Conservation (phyloP, 2,113 vertebrate species). For the Coptodon bakossiorum region DNA sequence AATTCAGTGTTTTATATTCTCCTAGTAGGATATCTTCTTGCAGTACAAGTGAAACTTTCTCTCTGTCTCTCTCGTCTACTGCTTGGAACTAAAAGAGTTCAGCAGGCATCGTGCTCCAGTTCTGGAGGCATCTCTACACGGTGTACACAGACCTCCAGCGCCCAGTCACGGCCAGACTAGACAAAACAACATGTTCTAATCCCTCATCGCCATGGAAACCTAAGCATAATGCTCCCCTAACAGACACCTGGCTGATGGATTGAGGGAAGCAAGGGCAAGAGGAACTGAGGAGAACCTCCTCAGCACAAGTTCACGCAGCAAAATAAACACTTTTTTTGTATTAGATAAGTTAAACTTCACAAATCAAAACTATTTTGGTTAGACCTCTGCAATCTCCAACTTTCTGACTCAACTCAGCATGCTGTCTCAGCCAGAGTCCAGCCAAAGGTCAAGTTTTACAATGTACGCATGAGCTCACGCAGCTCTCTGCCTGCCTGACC, state of each 20-base stretch:
- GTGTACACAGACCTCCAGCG: neutral
- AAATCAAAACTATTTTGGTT: neutral
- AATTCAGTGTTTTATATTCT: neutral
- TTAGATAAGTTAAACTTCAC: neutral
- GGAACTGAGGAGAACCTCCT: neutral
- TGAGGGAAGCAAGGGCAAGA: neutral
- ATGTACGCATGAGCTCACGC: neutral
- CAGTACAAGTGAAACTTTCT: neutral
- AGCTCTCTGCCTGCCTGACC: neutral
- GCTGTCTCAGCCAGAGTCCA: neutral
- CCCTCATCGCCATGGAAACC: conserved; percentile 47
- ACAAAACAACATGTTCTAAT: conserved; percentile 42
- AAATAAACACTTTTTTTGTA: neutral
- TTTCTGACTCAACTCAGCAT: neutral
- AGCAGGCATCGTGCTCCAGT: neutral
- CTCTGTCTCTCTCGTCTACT: neutral
- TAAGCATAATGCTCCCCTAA: conserved; percentile 24
- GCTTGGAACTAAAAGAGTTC: neutral
- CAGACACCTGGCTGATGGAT: conserved; percentile 39
- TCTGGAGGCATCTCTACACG: neutral
- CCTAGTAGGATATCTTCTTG: neutral
- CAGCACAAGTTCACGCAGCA: neutral
- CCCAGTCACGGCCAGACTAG: conserved; percentile 15
- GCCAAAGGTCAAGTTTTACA: neutral
- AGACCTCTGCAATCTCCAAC: neutral